Evolutionary conservation across 2,113 vertebrate species (phyloP).

Genomic region (Clarias gariepinus): DNA sequence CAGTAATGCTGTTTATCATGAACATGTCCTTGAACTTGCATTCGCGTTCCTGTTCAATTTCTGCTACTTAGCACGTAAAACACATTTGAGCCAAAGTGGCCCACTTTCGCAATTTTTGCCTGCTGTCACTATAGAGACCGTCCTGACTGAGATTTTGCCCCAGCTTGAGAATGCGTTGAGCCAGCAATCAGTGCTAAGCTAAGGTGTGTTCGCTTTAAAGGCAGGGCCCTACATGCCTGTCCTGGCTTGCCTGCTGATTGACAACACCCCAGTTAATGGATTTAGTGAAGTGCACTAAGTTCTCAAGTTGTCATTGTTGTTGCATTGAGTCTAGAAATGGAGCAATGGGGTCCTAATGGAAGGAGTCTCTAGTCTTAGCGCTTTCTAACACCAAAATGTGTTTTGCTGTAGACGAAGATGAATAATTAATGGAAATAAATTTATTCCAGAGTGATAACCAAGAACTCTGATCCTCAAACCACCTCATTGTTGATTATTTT

Average conservation of each 20-base stretch:
- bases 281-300: conserved; percentile 2
- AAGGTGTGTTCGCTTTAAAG: conserved; percentile 27
- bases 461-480: not conserved
- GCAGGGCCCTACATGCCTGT: conserved; percentile 32
- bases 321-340: not conserved
- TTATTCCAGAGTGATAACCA: not conserved
- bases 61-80: not conserved
- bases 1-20: not conserved
- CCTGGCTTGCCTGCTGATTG: conserved; percentile 41
- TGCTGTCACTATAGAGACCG: conserved; percentile 33
- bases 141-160: not conserved
- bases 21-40: not conserved
- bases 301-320: conserved; percentile 7
- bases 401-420: not conserved
- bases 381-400: not conserved
- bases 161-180: conserved; percentile 18
- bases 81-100: not conserved
- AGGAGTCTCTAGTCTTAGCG: not conserved
- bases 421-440: not conserved
- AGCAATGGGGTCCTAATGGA: not conserved
- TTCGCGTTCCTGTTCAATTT: not conserved
- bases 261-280: conserved; percentile 21
- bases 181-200: conserved; percentile 27
- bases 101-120: conserved; percentile 18
- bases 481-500: not conserved